Evolutionary conservation across 1,140 invertebrate genomes (phyloP).

Genomic region (Drosophila kohkoa): DNA sequence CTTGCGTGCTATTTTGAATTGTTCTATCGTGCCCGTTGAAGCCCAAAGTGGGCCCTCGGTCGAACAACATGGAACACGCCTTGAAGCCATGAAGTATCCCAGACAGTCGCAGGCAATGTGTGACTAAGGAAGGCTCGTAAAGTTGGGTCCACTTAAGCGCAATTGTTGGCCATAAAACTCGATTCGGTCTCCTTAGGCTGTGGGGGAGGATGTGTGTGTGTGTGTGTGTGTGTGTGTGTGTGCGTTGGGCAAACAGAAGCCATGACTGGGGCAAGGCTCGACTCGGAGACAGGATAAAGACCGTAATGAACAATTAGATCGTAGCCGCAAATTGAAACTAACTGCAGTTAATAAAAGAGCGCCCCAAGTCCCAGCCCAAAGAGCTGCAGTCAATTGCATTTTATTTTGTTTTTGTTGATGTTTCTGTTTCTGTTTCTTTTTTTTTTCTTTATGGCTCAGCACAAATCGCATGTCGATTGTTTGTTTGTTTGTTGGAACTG

Average conservation of each 20-base stretch:
- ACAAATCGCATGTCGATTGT: constrained; percentile 41
- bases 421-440: constrained; percentile 16
- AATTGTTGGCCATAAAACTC: constrained; percentile 79
- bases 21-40: constrained; percentile 25
- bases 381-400: constrained; percentile 34
- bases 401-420: neutral
- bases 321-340: constrained; percentile 76
- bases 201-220: neutral
- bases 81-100: constrained; percentile 10
- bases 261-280: too few species aligned
- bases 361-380: neutral
- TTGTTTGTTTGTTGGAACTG: constrained; percentile 26
- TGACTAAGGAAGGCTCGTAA: constrained; percentile 65
- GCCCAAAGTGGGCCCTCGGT: neutral
- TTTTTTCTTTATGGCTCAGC: neutral
- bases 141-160: constrained; percentile 77
- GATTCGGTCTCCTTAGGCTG: constrained; percentile 20
- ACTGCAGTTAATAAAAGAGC: constrained; percentile 65
- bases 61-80: constrained; percentile 32
- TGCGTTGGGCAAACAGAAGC: constrained; percentile 37
- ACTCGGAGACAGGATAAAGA: constrained; percentile 23
- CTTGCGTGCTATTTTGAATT: constrained; percentile 78
- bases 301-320: constrained; percentile 76
- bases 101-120: constrained; percentile 14
- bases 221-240: neutral